phyloP scores from a whole-genome alignment of 2,797 vertebrate genomes.

The Apogon talboti region DNA sequence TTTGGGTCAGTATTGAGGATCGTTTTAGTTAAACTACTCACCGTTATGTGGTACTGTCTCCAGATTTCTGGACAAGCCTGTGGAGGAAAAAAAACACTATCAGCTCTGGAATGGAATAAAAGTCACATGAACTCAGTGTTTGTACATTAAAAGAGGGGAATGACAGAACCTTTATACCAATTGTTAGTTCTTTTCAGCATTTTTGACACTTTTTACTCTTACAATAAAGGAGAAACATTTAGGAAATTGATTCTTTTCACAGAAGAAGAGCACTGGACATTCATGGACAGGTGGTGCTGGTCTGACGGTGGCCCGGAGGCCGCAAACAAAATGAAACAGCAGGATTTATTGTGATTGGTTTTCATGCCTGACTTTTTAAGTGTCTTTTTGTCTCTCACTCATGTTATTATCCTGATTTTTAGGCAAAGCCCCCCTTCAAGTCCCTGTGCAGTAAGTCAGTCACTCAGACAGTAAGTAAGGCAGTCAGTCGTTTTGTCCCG shows the following conservation, averaged over 20 bases:
- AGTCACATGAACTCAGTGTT: too few species aligned
- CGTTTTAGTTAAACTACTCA: conserved; percentile 81
- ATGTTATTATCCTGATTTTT: conserved; percentile 62
- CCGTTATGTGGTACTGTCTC: conserved; percentile 98
- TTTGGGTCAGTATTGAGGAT: background rate
- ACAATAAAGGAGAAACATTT: conserved; percentile 18
- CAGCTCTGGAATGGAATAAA: conserved; percentile 4
- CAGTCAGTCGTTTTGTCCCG: conserved; percentile 68
- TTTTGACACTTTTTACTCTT: background rate
- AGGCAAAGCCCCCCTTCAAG: background rate
- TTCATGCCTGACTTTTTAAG: conserved; percentile 72
- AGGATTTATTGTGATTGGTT: conserved; percentile 18
- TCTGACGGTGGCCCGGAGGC: conserved; percentile 1
- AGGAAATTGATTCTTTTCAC: conserved; percentile 8
- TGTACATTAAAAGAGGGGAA: background rate
- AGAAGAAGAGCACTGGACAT: conserved; percentile 42
- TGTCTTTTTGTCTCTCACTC: conserved; percentile 85
- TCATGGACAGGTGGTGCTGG: conserved; percentile 82
- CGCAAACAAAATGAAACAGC: conserved; percentile 8
- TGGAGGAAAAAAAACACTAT: conserved; percentile 57
- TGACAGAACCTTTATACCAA: background rate
- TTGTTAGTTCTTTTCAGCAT: too few species aligned
- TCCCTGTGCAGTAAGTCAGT: conserved; percentile 48
- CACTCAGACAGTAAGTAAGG: conserved; percentile 59
- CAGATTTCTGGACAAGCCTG: conserved; percentile 98